Conservation (phyloP, 2,797 vertebrate genomes). For the Pseudotriccus pelzelni region DNA sequence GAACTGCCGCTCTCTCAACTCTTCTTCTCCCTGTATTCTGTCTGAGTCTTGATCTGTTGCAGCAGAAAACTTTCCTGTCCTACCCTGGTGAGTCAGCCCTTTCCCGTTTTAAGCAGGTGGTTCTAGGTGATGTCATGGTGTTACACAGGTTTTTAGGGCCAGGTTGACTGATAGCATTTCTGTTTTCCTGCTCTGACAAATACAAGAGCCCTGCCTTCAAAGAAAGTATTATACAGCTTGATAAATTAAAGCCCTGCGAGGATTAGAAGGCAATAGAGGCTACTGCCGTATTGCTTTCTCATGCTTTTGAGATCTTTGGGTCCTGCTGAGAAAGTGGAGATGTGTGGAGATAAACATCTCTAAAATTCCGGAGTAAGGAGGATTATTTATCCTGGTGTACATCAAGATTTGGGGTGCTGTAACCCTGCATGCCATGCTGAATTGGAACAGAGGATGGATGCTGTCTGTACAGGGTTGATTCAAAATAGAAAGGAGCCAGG, state of each 20-base stretch:
- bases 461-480: neutral
- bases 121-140: slow-evolving; percentile 21
- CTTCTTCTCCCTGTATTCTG: neutral
- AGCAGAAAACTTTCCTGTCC: neutral
- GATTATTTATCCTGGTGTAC: neutral
- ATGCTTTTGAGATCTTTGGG: neutral
- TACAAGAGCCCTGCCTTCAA: slow-evolving; percentile 6
- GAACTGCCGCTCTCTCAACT: neutral
- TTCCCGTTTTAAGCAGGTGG: neutral
- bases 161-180: neutral
- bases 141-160: slow-evolving; percentile 1
- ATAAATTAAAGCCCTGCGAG: neutral
- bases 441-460: neutral
- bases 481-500: neutral
- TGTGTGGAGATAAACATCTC: neutral
- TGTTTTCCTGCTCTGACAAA: slow-evolving; percentile 39
- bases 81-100: neutral
- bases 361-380: neutral
- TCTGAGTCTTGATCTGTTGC: neutral
- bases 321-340: neutral
- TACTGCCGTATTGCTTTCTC: neutral
- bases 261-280: neutral
- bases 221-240: neutral
- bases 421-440: neutral
- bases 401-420: neutral